These are phyloP conservation scores for Oligia strigilis DNA, from an alignment of 2,888 invertebrate species.

Conservation along the genomic window DNA sequence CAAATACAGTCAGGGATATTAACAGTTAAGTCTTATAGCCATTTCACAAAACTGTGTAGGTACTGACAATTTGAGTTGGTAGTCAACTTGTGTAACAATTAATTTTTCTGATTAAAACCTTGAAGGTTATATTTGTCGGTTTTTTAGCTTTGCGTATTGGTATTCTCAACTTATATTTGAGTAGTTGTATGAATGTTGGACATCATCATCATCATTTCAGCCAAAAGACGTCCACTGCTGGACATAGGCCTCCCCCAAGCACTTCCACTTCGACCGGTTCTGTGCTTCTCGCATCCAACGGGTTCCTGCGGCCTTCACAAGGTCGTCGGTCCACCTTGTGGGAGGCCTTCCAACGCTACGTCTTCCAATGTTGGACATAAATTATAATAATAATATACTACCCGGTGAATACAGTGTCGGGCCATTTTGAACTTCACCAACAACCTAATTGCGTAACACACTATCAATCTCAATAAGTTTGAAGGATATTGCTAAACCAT, in stretches of 20 bases:
- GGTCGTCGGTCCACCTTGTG: too few relatives aligned
- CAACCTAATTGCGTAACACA: too few relatives aligned
- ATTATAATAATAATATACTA: background rate
- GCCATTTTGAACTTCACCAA: conserved; percentile 16
- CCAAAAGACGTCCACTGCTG: too few relatives aligned
- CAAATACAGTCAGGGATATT: background rate
- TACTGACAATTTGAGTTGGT: background rate
- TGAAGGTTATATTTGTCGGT: conserved; percentile 20
- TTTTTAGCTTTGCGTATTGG: conserved; percentile 7
- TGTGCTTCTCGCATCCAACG: too few relatives aligned
- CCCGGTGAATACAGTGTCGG: background rate
- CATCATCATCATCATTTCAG: too few relatives aligned
- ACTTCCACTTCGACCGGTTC: too few relatives aligned
- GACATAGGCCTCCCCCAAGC: too few relatives aligned
- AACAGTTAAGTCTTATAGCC: background rate
- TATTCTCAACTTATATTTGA: conserved; percentile 21
- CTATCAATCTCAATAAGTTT: too few relatives aligned
- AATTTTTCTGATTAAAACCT: background rate
- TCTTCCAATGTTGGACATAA: conserved; percentile 1
- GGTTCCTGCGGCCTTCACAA: too few relatives aligned
- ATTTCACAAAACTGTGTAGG: too few relatives aligned
- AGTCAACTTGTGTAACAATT: background rate
- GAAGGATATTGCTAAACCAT: too few relatives aligned
- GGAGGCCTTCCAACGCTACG: too few relatives aligned
- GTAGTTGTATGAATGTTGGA: background rate